These are phyloP conservation scores for Apogon talboti DNA, from an alignment of 2,797 vertebrate genomes.

Conservation along the genomic window DNA sequence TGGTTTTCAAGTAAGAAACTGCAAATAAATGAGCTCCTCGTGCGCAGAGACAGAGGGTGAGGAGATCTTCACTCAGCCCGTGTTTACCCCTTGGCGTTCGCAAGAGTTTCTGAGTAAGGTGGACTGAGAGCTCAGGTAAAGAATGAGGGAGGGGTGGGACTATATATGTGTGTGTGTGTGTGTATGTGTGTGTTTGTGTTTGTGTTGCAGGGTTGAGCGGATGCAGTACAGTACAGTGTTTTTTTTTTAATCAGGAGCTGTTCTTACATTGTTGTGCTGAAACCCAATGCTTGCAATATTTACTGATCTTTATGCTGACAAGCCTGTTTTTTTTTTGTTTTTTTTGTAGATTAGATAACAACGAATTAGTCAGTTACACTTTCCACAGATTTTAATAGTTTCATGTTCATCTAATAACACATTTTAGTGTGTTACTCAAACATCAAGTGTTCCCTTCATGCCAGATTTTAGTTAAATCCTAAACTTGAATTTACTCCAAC, in stretches of 20 bases:
- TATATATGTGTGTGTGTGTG: conserved; percentile 36
- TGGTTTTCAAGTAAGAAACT: conserved; percentile 30
- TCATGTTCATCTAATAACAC: too few relatives aligned
- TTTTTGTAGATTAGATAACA: too few relatives aligned
- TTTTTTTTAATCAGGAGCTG: conserved; percentile 40
- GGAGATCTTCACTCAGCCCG: too few relatives aligned
- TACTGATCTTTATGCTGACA: not conserved
- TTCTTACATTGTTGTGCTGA: conserved; percentile 36
- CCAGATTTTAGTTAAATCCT: too few relatives aligned
- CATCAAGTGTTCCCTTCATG: too few relatives aligned
- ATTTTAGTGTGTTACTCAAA: too few relatives aligned
- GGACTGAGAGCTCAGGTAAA: conserved; percentile 65
- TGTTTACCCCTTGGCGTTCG: conserved; percentile 28
- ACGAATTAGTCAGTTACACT: too few relatives aligned
- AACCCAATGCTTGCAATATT: not conserved
- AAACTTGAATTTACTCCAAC: not conserved
- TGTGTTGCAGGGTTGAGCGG: conserved; percentile 24
- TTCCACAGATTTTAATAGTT: too few relatives aligned
- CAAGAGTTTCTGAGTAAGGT: conserved; percentile 61
- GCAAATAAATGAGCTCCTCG: conserved; percentile 20
- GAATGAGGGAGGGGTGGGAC: conserved; percentile 37
- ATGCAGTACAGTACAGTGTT: conserved; percentile 32
- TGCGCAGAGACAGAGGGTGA: not conserved
- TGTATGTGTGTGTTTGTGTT: conserved; percentile 36
- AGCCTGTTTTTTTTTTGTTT: not conserved